Evolutionary conservation across 2,888 invertebrate genomes (phyloP).

Genomic region (Strigamia maritima): DNA sequence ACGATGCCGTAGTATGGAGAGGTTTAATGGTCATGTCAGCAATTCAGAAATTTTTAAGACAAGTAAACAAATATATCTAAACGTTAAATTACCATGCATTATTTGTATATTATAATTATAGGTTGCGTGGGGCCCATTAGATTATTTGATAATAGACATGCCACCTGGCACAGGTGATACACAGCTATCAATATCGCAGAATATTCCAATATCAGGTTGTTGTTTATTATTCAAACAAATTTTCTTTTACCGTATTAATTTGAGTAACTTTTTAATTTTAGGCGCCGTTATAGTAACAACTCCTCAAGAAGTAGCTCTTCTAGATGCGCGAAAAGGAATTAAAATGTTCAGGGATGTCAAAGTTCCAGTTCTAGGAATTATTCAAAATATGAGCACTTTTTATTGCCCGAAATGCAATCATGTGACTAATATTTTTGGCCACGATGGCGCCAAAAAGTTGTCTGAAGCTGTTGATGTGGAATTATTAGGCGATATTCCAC

Average conservation of each 20-base stretch:
- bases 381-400: conserved; percentile 84
- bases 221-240: background rate
- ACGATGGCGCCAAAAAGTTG: conserved; percentile 59
- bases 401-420: conserved; percentile 73
- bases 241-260: too few species aligned
- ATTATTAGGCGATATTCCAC: conserved; percentile 67
- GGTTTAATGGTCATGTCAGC: conserved; percentile 97
- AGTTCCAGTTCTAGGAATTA: conserved; percentile 79
- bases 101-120: conserved; percentile 42
- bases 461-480: conserved; percentile 57
- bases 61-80: conserved; percentile 51
- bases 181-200: conserved; percentile 85
- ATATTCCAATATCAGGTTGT: conserved; percentile 74
- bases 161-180: conserved; percentile 97
- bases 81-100: background rate
- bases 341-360: conserved; percentile 81
- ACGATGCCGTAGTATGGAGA: conserved; percentile 86
- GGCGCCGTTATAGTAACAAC: conserved; percentile 88
- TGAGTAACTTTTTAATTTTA: conserved; percentile 48
- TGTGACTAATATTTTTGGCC: conserved; percentile 70
- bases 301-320: conserved; percentile 80
- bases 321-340: conserved; percentile 80
- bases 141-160: conserved; percentile 86
- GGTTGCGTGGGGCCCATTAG: conserved; percentile 83
- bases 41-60: conserved; percentile 74